phyloP scores from a whole-genome alignment of 1,140 invertebrate species.

The Drosophila nigrodunni region DNA sequence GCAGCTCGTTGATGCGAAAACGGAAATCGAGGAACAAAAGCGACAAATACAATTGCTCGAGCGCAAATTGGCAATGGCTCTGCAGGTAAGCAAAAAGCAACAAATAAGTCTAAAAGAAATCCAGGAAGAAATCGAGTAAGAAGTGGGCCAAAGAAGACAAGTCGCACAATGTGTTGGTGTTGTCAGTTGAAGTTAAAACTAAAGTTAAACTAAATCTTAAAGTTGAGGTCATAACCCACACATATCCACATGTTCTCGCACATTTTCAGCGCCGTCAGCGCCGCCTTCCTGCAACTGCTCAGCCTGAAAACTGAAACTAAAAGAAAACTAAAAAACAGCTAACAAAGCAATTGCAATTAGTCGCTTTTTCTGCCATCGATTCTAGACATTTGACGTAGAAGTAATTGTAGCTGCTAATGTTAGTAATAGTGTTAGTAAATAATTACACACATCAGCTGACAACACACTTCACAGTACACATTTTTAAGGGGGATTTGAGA shows the following conservation, averaged over 20 bases:
- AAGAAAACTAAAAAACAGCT: neutral
- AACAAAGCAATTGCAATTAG: slow-evolving; percentile 61
- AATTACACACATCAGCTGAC: slow-evolving; percentile 72
- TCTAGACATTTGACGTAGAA: slow-evolving; percentile 30
- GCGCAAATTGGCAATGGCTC: slow-evolving; percentile 87
- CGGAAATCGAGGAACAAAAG: slow-evolving; percentile 92
- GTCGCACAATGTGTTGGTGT: slow-evolving; percentile 54
- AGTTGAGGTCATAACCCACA: slow-evolving; percentile 33
- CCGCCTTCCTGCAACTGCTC: slow-evolving; percentile 49
- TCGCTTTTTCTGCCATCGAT: slow-evolving; percentile 48
- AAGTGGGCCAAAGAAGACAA: neutral
- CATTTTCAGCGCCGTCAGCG: slow-evolving; percentile 70
- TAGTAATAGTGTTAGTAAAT: slow-evolving; percentile 16
- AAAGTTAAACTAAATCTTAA: slow-evolving; percentile 33
- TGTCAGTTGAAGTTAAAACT: slow-evolving; percentile 48
- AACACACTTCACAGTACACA: slow-evolving; percentile 57
- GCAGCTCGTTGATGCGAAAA: slow-evolving; percentile 90
- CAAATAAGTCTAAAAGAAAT: neutral
- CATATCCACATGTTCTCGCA: slow-evolving; percentile 43
- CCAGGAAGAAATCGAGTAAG: neutral
- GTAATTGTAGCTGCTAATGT: slow-evolving; percentile 1
- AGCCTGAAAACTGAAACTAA: slow-evolving; percentile 54
- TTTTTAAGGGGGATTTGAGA: slow-evolving; percentile 4
- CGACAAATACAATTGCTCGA: slow-evolving; percentile 91
- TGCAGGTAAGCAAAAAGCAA: slow-evolving; percentile 85